Base-by-base conservation (phyloP, 2,888 invertebrate genomes). In the Exephanes ischioxanthus region DNA sequence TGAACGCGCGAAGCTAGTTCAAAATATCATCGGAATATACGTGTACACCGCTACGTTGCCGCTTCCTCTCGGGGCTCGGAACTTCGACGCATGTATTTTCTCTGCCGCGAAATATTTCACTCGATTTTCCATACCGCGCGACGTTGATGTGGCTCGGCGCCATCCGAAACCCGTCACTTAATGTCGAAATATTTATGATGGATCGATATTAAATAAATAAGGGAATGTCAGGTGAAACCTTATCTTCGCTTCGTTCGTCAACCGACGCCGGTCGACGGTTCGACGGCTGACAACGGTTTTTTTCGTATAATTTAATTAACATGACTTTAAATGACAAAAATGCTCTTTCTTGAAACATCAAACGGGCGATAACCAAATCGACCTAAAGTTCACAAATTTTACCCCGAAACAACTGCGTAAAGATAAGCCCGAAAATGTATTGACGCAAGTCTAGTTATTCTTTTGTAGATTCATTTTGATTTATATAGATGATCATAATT, bases 1-100 rank as follows among this genome's bases (percentile, higher is more conserved):
- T 55, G 61, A 84, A 84, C 71, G 63, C 16, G 51, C 37, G 26
- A 48, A 19, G 51, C 48, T 37, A 80, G 80, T 84, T 72, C 48
- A 72, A 66, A 71, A 22, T 76, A 76, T 76, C 33, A 48, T 76
- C 66, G 53, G n/a, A 63, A 41, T n/a, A 11, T 70, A 19, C 19
- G 63, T 51, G 14, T 33, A 26, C 30, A 51, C 37, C 30, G 33
- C 11, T 22, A 19, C 22, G 14, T 22, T 48, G 58, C 33, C 48
- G 6, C 48, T 48, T 73, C 67, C 55, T 26, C 55, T 63, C 33
- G 66, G 41, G 19, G 66, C 41, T n/a, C 70, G 26, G n/a, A 55
- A 66, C 45, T 76, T 76, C 30, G 22, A 51, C 16, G n/a, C 9
- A 33, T 53, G 51, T 33, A 71, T 53, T 51, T 30, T 51, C 45